A percentile compares a stretch with the other conserved stretches of the same genome.
These are phyloP conservation scores for Drosophila nr. fundita DNA, from an alignment of 2,888 invertebrate genomes.

Conservation along the genomic window DNA sequence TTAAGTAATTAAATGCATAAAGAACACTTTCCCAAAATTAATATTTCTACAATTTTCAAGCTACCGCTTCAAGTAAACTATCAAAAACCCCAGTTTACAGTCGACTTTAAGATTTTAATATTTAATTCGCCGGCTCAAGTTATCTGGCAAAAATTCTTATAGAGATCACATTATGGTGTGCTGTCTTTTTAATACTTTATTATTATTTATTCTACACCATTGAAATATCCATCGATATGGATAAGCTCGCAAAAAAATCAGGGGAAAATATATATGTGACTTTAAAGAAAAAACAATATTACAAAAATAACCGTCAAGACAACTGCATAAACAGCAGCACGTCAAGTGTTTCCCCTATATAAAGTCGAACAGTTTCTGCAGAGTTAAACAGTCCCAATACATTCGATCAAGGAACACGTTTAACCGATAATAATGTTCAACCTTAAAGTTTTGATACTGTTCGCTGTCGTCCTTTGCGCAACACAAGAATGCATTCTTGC, in stretches of 20 bases:
- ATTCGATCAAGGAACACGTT: not conserved
- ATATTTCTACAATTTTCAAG: not conserved
- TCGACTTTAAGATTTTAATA: not conserved
- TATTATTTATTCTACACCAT: not conserved
- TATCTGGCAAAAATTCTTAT: not conserved
- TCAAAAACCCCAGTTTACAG: not conserved
- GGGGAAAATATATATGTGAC: not conserved
- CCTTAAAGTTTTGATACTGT: constrained; percentile 49
- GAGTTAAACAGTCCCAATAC: constrained; percentile 13
- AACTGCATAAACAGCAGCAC: constrained; percentile 56
- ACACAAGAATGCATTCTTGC: constrained; percentile 27
- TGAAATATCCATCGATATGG: not conserved
- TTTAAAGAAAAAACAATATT: constrained; percentile 13
- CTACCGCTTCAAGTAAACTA: not conserved
- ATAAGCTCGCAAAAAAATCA: not conserved
- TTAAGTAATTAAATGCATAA: not conserved
- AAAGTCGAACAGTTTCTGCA: not conserved
- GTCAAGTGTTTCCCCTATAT: constrained; percentile 29
- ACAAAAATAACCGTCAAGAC: constrained; percentile 8
- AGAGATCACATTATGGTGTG: not conserved
- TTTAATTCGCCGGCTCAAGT: not conserved
- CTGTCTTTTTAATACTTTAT: not conserved
- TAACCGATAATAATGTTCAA: constrained; percentile 42
- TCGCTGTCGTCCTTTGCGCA: constrained; percentile 42
- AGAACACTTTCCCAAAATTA: not conserved